Conservation (phyloP, 2,113 vertebrate genomes). For the Heterotis niloticus region DNA sequence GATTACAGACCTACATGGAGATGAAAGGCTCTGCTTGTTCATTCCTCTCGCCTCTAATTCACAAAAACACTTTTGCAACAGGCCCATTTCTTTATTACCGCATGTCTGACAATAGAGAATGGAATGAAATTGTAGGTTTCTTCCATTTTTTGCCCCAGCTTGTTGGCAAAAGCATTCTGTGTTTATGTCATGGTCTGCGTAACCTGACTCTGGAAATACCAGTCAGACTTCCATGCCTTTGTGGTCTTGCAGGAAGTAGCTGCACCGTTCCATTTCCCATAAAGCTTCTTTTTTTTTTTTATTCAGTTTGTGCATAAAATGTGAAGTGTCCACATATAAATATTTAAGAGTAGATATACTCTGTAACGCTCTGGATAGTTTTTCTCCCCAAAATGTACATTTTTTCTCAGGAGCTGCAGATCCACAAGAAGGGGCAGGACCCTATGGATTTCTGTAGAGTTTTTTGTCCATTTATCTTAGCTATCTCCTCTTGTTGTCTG, state of each 20-base stretch:
- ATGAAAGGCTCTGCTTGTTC: slow-evolving; percentile 31
- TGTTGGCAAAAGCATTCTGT: slow-evolving; percentile 7
- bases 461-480: background rate
- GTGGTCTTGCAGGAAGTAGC: background rate
- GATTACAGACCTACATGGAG: slow-evolving; percentile 38
- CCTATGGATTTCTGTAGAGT: no score
- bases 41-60: slow-evolving; percentile 16
- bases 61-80: slow-evolving; percentile 14
- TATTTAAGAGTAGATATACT: no score
- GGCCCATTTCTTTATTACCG: background rate
- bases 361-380: no score
- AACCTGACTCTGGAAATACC: slow-evolving; percentile 13
- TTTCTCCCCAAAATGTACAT: no score
- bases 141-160: background rate
- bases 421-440: no score
- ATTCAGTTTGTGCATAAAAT: no score
- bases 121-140: slow-evolving; percentile 19
- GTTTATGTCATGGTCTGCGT: slow-evolving; percentile 4
- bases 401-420: no score
- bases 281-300: background rate
- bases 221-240: background rate
- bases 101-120: slow-evolving; percentile 9
- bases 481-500: slow-evolving; percentile 6
- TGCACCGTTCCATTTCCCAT: background rate
- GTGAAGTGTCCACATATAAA: no score